Base-by-base conservation (phyloP, 2,113 vertebrate genomes). In the Xenopus borealis region DNA sequence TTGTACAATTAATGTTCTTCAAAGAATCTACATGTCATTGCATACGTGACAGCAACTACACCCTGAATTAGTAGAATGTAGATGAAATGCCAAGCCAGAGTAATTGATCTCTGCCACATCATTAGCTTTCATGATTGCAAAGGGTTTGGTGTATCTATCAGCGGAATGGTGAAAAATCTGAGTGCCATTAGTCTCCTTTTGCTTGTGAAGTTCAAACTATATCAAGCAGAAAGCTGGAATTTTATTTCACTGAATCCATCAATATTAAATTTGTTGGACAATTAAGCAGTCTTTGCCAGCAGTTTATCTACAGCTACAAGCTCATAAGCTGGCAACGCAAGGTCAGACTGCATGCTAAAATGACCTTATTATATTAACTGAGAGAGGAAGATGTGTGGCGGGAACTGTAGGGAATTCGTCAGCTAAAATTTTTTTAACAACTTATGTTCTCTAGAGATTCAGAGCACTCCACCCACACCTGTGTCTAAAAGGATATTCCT, bases 221-320 rank as follows among this genome's bases (percentile, higher is more conserved):
- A 55, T 55, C 17, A 55, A 55, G 17, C 16, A 17, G 52, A 14
- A 16, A 13, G 16, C 16, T 53, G 16, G 52, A 53, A 16, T 53
- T 53, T 16, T 17, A 53, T 13, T 16, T 8, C 12, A 13, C 9
- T n/a, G 53, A n/a, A 55, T 55, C 53, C 17, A 55, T 55, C 53
- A 55, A 55, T 55, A 55, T 55, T 55, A 55, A n/a, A 55, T 55
- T 55, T 55, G 53, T 17, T 55, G 53, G 53, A 55, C 53, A 55
- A 55, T 55, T 55, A 55, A 55, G 53, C 53, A 55, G 53, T 55
- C 53, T 50, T 50, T 55, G 53, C 14, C 53, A 55, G 53, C 14
- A 16, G 13, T 55, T 55, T 55, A 55, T 55, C 53, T 55, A 55
- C 12, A 16, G 53, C 53, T 55, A 55, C 53, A 55, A 55, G 52